Evolutionary conservation across 2,113 vertebrate species (phyloP), one percentile per base, ranked within the genome.

Genomic region (Rhinichthys klamathensis): DNA sequence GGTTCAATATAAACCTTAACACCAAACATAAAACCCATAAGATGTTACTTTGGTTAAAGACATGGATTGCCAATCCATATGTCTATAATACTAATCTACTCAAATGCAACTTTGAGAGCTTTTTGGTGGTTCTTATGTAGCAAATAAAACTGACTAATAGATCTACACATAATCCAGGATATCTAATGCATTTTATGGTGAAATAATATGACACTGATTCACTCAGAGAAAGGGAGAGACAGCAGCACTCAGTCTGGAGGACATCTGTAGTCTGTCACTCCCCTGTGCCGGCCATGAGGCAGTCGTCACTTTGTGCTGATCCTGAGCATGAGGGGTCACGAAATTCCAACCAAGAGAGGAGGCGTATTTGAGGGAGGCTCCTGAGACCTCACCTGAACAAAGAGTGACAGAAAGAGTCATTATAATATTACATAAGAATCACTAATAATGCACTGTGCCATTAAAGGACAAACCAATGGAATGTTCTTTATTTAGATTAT

Each of bases 381-480:
- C 81, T 90, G 93, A 6, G 90, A 85, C 88, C 93, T 96, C 89
- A 94, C 93, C 97, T 99, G 87, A 41, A 87, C 88, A 58, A 32
- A 30, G 6, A 84, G 63, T 90, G 75, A 85, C 0, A 80, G 69
- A 30, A 12, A n/a, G 0, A 27, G 38, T 83, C 60, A 80, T 41
- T 77, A 35, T 23, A 13, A 35, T 30, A 9, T 54, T 76, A 11
- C 1, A 38, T 70, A 23, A 70, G 18, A 27, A 27, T 65, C 61
- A 30, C 27, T 69, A 35, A 69, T 21, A 35, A 9, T 38, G 30
- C 32, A 69, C 18, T 11, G 65, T 69, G 32, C 16, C 73, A 56
- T 21, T 32, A 38, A 11, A 38, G 32, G 54, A 78, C 54, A 60
- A n/a, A n/a, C 21, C 2, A 54, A 16, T 6, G 18, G n/a, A 18